Base-by-base conservation (phyloP, 2,797 vertebrate species). In the Taenioides sp. region DNA sequence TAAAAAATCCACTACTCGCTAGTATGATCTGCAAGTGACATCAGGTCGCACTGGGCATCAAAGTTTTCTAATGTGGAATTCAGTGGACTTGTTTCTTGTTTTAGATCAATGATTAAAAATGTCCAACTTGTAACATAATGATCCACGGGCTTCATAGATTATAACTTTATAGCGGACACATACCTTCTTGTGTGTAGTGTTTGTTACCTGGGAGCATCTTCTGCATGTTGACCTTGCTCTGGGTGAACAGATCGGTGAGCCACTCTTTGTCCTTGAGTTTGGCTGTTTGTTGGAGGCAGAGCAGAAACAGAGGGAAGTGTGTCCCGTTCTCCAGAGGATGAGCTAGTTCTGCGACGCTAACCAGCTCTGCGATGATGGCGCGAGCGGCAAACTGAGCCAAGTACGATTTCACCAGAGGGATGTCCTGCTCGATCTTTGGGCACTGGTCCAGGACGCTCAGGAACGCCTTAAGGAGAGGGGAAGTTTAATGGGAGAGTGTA, bases 151-250 rank as follows among this genome's bases (percentile, higher is more conserved):
- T 4, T 47, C 43, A 4, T 4, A 14, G 43, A 16, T 47, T 5
- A 47, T 16, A 47, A 47, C 14, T 47, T 14, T 14, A 54, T 1
- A 22, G n/a, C 7, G 0, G 3, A 10, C 52, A 11, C 49, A 20
- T 12, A 3, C 17, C 49, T 6, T 20, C 18, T 52, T 6, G 50
- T 17, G 47, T 18, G 47, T 4, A 31, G 28, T 2, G 34, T 37
- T 1, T 5, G 20, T 61, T 92, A 99, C 98, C 98, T 87, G 98
- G 98, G 64, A 99, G 92, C 97, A 99, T 99, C 90, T 97, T 99
- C 93, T 96, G 97, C 98, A 99, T 99, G 84, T 96, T 98, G 91
- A 99, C 94, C 90, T 96, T 98, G 94, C 97, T 99, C 92, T 95
- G 96, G 87, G 98, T 97, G 90, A 99, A 98, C 67, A 98, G 84